Evolutionary conservation across 2,113 vertebrate species (phyloP).

Genomic region (Anolis sagrei): DNA sequence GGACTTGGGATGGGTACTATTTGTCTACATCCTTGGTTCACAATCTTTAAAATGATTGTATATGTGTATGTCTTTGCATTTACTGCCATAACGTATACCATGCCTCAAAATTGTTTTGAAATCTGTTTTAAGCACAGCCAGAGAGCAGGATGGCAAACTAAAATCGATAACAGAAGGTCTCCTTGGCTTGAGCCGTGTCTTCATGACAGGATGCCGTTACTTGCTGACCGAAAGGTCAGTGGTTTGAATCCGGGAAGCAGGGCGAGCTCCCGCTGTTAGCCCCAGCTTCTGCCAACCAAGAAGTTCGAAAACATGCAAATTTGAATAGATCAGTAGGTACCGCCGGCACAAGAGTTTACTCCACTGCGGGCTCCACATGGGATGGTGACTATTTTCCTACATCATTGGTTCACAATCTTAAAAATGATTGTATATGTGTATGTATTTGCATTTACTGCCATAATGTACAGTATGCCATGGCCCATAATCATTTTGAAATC

Average conservation of each 20-base stretch:
- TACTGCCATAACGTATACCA: background rate
- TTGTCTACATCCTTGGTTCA: background rate
- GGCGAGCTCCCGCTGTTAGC: no score
- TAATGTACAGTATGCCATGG: background rate
- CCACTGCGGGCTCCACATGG: no score
- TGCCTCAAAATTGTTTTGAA: background rate
- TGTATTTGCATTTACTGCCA: background rate
- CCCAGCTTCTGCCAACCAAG: no score
- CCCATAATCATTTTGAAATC: no score
- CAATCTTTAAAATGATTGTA: background rate
- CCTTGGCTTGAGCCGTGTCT: background rate
- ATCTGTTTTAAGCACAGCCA: background rate
- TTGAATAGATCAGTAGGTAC: no score
- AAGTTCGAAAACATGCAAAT: no score
- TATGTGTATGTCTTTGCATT: background rate
- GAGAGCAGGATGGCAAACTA: background rate
- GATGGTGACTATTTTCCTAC: background rate
- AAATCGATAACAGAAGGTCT: background rate
- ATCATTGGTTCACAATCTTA: background rate
- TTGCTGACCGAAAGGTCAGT: no score
- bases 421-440: background rate
- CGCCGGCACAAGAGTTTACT: no score
- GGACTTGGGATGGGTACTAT: background rate
- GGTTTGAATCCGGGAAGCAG: no score
- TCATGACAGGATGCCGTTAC: no score